Evolutionary conservation across 1,140 invertebrate genomes (phyloP).

Genomic region (Penaeus chinensis): DNA sequence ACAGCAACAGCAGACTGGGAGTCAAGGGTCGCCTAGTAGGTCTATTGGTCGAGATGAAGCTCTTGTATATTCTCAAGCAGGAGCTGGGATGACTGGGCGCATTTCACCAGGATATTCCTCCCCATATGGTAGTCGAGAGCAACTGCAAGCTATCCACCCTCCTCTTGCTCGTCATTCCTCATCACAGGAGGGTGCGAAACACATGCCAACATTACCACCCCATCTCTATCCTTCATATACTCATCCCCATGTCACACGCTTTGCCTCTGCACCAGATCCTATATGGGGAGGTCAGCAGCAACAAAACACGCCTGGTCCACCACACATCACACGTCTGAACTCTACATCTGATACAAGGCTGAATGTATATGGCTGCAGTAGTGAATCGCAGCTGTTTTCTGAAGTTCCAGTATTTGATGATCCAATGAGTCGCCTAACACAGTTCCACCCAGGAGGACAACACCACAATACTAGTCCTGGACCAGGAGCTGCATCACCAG

Average conservation of each 20-base stretch:
- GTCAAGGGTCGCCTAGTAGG: slow-evolving; percentile 52
- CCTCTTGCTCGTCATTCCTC: slow-evolving; percentile 48
- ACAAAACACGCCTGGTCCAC: slow-evolving; percentile 45
- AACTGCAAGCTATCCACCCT: slow-evolving; percentile 42
- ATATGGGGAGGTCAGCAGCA: slow-evolving; percentile 68
- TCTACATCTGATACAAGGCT: slow-evolving; percentile 69
- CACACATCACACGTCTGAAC: slow-evolving; percentile 66
- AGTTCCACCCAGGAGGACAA: slow-evolving; percentile 15
- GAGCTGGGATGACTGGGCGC: not conserved
- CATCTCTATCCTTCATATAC: slow-evolving; percentile 55
- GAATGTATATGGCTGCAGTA: slow-evolving; percentile 54
- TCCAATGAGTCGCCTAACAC: slow-evolving; percentile 15
- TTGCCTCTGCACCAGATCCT: slow-evolving; percentile 83
- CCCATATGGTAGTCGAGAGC: slow-evolving; percentile 51
- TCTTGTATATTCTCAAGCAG: slow-evolving; percentile 2
- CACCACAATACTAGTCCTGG: slow-evolving; percentile 28
- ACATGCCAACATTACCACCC: slow-evolving; percentile 45
- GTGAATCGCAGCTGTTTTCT: slow-evolving; percentile 48
- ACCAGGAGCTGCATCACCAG: slow-evolving; percentile 60
- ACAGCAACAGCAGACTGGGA: slow-evolving; percentile 18
- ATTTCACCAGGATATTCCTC: slow-evolving; percentile 45
- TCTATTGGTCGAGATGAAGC: slow-evolving; percentile 25
- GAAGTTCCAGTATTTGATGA: slow-evolving; percentile 63
- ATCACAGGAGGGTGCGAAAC: slow-evolving; percentile 44
- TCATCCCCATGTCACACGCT: slow-evolving; percentile 77